Evolutionary conservation across 1,140 invertebrate genomes (phyloP).

Genomic region (Solenopsis invicta): DNA sequence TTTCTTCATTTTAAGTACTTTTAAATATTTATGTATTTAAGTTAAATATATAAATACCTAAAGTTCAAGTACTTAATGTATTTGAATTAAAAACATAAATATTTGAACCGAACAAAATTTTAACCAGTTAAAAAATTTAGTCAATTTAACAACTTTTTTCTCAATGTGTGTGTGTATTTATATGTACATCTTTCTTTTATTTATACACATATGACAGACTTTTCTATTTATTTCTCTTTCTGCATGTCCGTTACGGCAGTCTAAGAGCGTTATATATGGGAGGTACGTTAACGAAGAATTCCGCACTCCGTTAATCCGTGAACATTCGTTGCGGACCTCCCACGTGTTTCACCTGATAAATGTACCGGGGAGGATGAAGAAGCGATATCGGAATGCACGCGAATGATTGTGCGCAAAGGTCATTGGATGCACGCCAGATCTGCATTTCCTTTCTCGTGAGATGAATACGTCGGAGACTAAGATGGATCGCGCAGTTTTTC

Average conservation of each 20-base stretch:
- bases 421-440: constrained; percentile 74
- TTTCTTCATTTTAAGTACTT: no score
- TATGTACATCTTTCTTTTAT: not conserved
- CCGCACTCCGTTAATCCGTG: constrained; percentile 30
- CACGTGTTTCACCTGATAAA: constrained; percentile 58
- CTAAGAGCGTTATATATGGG: constrained; percentile 30
- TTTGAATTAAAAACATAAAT: no score
- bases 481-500: constrained; percentile 78
- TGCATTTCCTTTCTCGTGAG: constrained; percentile 77
- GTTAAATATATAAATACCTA: no score
- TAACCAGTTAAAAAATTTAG: no score
- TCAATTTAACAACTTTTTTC: no score
- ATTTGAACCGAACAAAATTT: no score
- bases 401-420: constrained; percentile 60
- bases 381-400: constrained; percentile 57
- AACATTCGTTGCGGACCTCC: constrained; percentile 53
- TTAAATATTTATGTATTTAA: no score
- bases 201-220: not conserved
- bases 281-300: constrained; percentile 30
- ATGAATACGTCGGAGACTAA: constrained; percentile 74
- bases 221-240: not conserved
- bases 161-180: not conserved
- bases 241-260: not conserved
- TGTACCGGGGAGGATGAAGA: constrained; percentile 44
- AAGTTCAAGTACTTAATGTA: no score